These are phyloP conservation scores for Caenorhabditis sp. DNA, from an alignment of 2,888 invertebrate species.

Conservation along the genomic window DNA sequence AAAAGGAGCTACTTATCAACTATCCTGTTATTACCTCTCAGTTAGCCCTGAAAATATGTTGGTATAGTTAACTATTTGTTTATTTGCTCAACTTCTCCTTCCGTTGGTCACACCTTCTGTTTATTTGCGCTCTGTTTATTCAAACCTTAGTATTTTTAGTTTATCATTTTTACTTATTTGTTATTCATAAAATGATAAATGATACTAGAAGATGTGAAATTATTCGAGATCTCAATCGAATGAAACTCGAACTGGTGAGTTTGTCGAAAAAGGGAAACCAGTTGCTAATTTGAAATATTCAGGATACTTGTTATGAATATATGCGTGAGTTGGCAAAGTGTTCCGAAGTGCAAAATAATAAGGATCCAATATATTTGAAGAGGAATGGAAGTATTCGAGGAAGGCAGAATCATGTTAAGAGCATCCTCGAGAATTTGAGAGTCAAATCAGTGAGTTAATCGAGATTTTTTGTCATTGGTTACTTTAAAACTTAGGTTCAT, in stretches of 20 bases:
- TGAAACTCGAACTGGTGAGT: neutral
- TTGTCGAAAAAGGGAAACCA: too few species aligned
- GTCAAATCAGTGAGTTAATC: neutral
- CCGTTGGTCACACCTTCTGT: neutral
- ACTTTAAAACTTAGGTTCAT: neutral
- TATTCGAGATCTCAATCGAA: neutral
- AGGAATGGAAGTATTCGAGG: neutral
- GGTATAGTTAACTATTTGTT: neutral
- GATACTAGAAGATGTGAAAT: neutral
- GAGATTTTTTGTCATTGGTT: neutral
- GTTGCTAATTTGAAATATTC: too few species aligned
- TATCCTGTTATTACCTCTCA: too few species aligned
- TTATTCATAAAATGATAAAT: neutral
- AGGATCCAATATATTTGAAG: neutral
- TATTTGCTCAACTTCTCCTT: neutral
- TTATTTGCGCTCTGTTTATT: neutral
- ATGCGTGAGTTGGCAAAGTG: neutral
- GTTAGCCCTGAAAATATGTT: too few species aligned
- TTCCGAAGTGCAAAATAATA: neutral
- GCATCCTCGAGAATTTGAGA: neutral
- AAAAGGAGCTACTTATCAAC: too few species aligned
- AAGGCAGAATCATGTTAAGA: neutral
- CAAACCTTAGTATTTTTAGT: neutral
- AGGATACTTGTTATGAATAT: neutral
- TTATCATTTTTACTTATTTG: neutral